Base-by-base conservation (phyloP, 2,888 invertebrate species). In the Sesamia inferens region DNA sequence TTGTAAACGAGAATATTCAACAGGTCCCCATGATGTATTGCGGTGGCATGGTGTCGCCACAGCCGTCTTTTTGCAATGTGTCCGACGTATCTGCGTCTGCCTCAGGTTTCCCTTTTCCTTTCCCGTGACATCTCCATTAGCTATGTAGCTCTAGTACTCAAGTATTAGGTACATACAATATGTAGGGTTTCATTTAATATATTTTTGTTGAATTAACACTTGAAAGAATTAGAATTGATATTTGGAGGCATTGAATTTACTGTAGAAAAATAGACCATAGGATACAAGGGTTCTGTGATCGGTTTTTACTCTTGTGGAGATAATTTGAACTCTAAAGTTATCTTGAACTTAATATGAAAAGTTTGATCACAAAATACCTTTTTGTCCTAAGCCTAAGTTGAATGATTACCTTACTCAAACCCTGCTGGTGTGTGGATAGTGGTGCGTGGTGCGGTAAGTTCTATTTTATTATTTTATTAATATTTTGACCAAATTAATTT, bases 371-470 rank as follows among this genome's bases (percentile, higher is more conserved):
- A 79, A 39, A 66, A 63, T 62, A 69, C 74, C 71, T 74, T 66
- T 83, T 68, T 83, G 57, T 79, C 79, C 79, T 78, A 74, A 84
- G 72, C 64, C 65, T 74, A 57, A 68, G 22, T 75, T 76, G 22
- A 81, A 75, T 68, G 55, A 74, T 63, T 16, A 80, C 68, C 54
- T 68, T 79, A 84, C 79, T 76, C 66, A 68, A 77, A 77, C 51
- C 39, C 51, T 22, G 55, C n/a, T 82, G 88, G 87, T 88, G 88
- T 84, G 89, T 89, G 90, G 90, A 88, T 85, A 86, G 72, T 88
- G 94, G 95, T 94, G 95, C 94, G 95, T 95, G 95, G 94, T 95
- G 95, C 94, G 95, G 88, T 95, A 95, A 94, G 95, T 95, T 94
- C 71, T 88, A 89, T 88, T 88, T 84, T 68, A 74, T 87, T 90